phyloP scores from a whole-genome alignment of 2,888 invertebrate species.

The Drosophila pseudotalamancana region DNA sequence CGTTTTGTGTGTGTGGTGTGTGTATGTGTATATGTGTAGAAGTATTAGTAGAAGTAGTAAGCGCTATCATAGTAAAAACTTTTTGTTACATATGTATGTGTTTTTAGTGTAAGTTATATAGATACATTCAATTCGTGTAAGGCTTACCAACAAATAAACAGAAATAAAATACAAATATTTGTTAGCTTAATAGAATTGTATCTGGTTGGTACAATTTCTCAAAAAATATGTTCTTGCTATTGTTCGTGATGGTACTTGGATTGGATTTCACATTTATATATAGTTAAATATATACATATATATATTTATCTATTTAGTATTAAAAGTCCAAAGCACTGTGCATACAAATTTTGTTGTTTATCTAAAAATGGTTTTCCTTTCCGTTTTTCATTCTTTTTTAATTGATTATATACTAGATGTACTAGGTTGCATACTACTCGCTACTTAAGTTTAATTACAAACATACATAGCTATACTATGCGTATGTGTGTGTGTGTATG shows the following conservation, averaged over 20 bases:
- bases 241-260: conserved; percentile 7
- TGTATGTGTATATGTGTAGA: conserved; percentile 23
- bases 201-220: conserved; percentile 71
- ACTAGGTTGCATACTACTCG: conserved; percentile 32
- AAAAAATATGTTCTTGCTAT: conserved; percentile 60
- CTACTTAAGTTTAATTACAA: conserved; percentile 44
- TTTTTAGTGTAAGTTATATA: conserved; percentile 21
- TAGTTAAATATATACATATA: background rate
- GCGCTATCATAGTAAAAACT: conserved; percentile 39
- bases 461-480: conserved; percentile 20
- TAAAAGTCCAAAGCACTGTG: conserved; percentile 20
- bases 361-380: background rate
- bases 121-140: conserved; percentile 40
- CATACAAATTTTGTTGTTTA: conserved; percentile 8
- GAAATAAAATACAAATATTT: conserved; percentile 23
- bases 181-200: conserved; percentile 43
- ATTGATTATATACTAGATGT: conserved; percentile 18
- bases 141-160: conserved; percentile 40
- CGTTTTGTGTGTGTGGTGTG: conserved; percentile 58
- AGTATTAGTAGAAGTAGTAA: conserved; percentile 28
- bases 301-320: background rate
- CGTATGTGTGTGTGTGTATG: conserved; percentile 21
- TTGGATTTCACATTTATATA: background rate
- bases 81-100: conserved; percentile 34
- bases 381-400: background rate